Percentiles rank a stretch among this genome's conserved stretches.
phyloP scores from a whole-genome alignment of 2,797 vertebrate species.

The Pempheris klunzingeri region DNA sequence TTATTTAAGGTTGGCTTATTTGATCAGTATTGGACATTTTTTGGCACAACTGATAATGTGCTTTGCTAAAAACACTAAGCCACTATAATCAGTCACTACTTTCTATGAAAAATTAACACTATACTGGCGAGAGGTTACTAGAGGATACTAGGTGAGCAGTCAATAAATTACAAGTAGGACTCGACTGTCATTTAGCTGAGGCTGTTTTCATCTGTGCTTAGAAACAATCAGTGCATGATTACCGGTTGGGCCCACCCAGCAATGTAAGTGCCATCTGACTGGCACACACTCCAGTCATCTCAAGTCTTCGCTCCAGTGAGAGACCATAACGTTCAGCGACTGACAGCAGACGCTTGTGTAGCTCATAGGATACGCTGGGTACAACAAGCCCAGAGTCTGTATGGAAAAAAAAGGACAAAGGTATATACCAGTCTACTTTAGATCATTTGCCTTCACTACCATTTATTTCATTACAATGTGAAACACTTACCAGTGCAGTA shows the following conservation, averaged over 20 bases:
- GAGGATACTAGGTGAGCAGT: background rate
- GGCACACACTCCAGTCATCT: constrained; percentile 97
- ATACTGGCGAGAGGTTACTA: too few species aligned
- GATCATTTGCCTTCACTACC: constrained; percentile 24
- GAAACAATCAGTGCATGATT: constrained; percentile 29
- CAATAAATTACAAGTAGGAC: background rate
- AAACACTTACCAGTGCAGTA: constrained; percentile 89
- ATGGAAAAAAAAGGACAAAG: background rate
- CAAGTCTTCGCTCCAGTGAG: constrained; percentile 93
- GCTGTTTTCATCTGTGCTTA: background rate
- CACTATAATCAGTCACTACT: background rate
- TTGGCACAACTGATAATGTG: background rate
- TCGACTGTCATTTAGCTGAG: background rate
- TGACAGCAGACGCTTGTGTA: constrained; percentile 93
- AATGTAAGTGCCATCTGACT: constrained; percentile 98
- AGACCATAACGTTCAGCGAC: constrained; percentile 94
- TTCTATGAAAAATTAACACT: background rate
- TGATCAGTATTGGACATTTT: background rate
- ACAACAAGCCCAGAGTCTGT: constrained; percentile 93
- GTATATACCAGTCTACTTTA: constrained; percentile 55
- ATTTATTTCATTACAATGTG: background rate
- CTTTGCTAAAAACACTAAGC: background rate
- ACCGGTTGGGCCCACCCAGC: constrained; percentile 98
- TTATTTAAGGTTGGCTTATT: background rate
- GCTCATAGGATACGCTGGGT: constrained; percentile 93